A percentile compares a stretch with the other conserved stretches of the same genome.
Conservation (phyloP, 2,888 invertebrate genomes). For the Calliopum simillimum region DNA sequence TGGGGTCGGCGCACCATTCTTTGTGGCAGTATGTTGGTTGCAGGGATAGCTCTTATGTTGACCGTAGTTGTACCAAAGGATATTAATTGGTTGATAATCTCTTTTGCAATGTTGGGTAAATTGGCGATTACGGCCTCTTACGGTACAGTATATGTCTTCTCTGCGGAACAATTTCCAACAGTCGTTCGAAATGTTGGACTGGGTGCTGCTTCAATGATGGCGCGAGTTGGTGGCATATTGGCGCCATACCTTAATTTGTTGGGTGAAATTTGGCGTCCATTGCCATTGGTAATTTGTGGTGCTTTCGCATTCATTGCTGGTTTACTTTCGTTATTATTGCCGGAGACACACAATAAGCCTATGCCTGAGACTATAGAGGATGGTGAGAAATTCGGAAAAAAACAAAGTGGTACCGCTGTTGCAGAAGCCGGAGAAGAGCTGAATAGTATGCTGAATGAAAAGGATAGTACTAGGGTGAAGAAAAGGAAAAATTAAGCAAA, state of each 20-base stretch:
- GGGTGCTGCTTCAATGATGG: slow-evolving; percentile 87
- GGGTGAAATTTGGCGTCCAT: slow-evolving; percentile 71
- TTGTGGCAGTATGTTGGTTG: slow-evolving; percentile 76
- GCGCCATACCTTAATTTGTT: slow-evolving; percentile 85
- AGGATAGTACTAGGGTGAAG: too few species aligned
- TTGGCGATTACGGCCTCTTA: slow-evolving; percentile 80
- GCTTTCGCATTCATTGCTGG: slow-evolving; percentile 78
- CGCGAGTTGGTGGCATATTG: slow-evolving; percentile 77
- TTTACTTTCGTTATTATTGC: slow-evolving; percentile 76
- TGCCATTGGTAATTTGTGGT: slow-evolving; percentile 82
- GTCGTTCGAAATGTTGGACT: slow-evolving; percentile 87
- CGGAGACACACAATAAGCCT: slow-evolving; percentile 82
- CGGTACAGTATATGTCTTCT: slow-evolving; percentile 79
- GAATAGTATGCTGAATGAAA: not conserved
- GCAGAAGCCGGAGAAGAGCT: slow-evolving; percentile 53
- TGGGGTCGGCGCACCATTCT: slow-evolving; percentile 78
- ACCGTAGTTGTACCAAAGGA: slow-evolving; percentile 72
- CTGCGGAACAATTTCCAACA: slow-evolving; percentile 81
- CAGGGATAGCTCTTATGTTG: slow-evolving; percentile 72
- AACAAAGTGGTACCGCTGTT: slow-evolving; percentile 43
- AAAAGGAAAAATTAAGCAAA: too few species aligned
- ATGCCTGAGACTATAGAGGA: slow-evolving; percentile 86
- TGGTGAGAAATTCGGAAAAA: slow-evolving; percentile 76
- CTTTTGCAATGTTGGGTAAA: slow-evolving; percentile 78
- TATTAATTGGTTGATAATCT: slow-evolving; percentile 70